Base-by-base conservation (phyloP, 64 coral and sea anemone genomes). In the Actinia equina region DNA sequence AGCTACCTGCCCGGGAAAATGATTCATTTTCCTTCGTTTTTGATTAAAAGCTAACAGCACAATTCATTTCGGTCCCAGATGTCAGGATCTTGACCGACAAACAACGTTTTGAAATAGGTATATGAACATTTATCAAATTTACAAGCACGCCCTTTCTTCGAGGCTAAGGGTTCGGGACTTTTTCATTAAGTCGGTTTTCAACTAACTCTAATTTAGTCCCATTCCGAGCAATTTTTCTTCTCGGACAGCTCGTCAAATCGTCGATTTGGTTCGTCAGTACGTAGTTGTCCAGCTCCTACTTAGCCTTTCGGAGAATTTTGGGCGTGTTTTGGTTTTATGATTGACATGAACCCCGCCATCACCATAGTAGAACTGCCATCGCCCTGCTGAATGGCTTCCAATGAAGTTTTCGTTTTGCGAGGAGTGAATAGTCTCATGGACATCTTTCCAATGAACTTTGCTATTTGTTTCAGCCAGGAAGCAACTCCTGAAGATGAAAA, bases 241-340 rank as follows among this genome's bases (percentile, higher is more conserved):
- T 67, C 77, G 79, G 65, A 89, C 62, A 89, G 10, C 37, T 83
- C 62, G 54, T 89, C 88, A 89, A 89, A 83, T 37, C 46, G 30
- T 42, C 56, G 43, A 44, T 83, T 89, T 22, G 84, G 88, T 83
- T 89, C 88, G 12, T 82, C 88, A 41, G 88, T 83, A 57, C 84
- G 58, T 44, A 84, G 59, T 49, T 83, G 57, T 60, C 88, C 88
- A 89, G 54, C 89, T 60, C 83, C 89, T 56, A 86, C 45, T 44
- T 86, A 58, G 58, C 89, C 89, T 91, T 91, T 18, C 89, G 83
- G 45, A 91, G 44, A 5, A 80, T 59, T 53, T 84, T 84, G 2
- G 46, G 6, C 1, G 4, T 15, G n/a, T n/a, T 55, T 16, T 30
- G 52, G 82, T 3, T 58, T 84, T 57, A 13, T 58, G 0, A 7